Conservation (phyloP, 2,888 invertebrate species). For the Calliopum simillimum region DNA sequence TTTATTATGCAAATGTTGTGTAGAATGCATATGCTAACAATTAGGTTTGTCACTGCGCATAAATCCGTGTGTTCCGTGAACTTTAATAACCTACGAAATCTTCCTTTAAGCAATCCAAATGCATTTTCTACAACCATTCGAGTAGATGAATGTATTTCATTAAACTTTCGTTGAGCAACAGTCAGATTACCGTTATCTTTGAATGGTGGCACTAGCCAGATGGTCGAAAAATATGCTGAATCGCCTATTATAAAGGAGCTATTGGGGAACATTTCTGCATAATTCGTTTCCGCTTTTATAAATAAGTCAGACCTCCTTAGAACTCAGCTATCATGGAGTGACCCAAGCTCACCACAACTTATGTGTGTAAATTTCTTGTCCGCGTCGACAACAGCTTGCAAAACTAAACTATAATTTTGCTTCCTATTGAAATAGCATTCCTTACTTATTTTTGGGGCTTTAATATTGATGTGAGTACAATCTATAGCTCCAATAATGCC, state of each 20-base stretch:
- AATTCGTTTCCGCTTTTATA: not conserved
- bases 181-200: slow-evolving; percentile 52
- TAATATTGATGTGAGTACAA: slow-evolving; percentile 47
- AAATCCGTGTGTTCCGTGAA: slow-evolving; percentile 46
- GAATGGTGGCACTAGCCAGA: slow-evolving; percentile 52
- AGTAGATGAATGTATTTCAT: slow-evolving; percentile 49
- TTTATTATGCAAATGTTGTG: slow-evolving; percentile 46
- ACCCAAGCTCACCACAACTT: slow-evolving; percentile 51
- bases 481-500: slow-evolving; percentile 47
- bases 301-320: slow-evolving; percentile 43
- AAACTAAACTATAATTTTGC: slow-evolving; percentile 43
- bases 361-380: slow-evolving; percentile 49
- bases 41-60: slow-evolving; percentile 38
- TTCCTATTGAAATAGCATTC: slow-evolving; percentile 45
- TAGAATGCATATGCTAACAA: slow-evolving; percentile 47
- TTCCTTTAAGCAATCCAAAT: slow-evolving; percentile 52
- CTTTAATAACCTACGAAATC: slow-evolving; percentile 51
- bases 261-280: slow-evolving; percentile 34
- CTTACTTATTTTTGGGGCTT: slow-evolving; percentile 41
- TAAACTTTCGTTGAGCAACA: slow-evolving; percentile 49
- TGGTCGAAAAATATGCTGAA: slow-evolving; percentile 47
- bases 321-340: slow-evolving; percentile 49
- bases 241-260: slow-evolving; percentile 37
- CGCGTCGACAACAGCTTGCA: slow-evolving; percentile 51
- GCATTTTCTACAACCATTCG: slow-evolving; percentile 53